These are phyloP conservation scores for Myotis davidii DNA, from an alignment of 2,113 vertebrate genomes.

Conservation along the genomic window DNA sequence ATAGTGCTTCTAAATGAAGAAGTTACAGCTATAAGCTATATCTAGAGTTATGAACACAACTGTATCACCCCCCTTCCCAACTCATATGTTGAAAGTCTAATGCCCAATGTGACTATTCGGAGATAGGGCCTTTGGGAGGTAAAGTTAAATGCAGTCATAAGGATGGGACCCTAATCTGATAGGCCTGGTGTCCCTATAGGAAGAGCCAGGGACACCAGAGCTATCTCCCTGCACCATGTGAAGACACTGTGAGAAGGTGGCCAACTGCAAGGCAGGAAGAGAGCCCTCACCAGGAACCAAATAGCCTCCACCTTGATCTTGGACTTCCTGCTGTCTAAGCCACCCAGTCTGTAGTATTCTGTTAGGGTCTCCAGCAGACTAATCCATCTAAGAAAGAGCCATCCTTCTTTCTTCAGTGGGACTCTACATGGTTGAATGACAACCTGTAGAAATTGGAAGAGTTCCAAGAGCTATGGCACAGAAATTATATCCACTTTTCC, in stretches of 20 bases:
- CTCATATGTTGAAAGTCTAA: background rate
- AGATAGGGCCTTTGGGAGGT: background rate
- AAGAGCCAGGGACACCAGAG: background rate
- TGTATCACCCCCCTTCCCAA: background rate
- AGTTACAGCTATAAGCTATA: background rate
- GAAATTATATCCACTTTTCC: background rate
- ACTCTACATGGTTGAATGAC: background rate
- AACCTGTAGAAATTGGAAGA: background rate
- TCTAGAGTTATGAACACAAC: background rate
- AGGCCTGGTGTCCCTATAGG: background rate
- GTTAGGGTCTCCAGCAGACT: background rate
- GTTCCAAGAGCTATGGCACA: background rate
- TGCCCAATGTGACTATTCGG: background rate
- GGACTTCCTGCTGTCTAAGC: background rate
- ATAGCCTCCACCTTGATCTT: background rate
- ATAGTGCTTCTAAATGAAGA: background rate
- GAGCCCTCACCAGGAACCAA: background rate
- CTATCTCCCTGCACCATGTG: background rate
- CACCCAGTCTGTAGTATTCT: background rate
- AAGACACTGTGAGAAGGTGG: background rate
- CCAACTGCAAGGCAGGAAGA: background rate
- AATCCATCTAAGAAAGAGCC: background rate
- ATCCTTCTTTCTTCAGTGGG: background rate
- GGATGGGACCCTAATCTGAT: background rate
- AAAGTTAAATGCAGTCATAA: background rate